A percentile compares a stretch with the other conserved stretches of the same genome.
These are phyloP conservation scores for Mastomys natalensis DNA, from an alignment of 2,113 vertebrate genomes.

Conservation along the genomic window DNA sequence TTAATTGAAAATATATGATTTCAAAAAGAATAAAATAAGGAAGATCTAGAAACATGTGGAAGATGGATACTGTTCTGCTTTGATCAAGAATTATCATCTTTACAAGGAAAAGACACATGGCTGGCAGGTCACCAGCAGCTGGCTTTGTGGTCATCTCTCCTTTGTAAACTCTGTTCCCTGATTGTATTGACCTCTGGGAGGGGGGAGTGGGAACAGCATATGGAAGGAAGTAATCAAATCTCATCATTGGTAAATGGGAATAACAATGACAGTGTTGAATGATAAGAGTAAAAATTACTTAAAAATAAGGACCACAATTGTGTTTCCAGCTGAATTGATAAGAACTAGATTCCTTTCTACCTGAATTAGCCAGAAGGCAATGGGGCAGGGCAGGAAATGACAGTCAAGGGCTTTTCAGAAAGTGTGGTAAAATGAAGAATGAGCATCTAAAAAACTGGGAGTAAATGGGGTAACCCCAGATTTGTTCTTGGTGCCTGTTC, in stretches of 20 bases:
- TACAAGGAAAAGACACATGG: background rate
- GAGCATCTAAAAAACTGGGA: background rate
- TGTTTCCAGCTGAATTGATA: background rate
- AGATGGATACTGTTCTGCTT: background rate
- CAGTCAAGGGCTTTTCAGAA: background rate
- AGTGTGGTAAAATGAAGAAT: background rate
- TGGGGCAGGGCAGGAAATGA: background rate
- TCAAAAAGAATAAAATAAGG: conserved; percentile 1
- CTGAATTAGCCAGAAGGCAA: background rate
- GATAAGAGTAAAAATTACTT: background rate
- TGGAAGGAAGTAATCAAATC: background rate
- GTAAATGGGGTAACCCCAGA: background rate
- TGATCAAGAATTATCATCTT: background rate
- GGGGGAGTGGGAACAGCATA: background rate
- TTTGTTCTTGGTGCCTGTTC: background rate
- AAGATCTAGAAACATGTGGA: background rate
- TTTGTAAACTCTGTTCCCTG: conserved; percentile 14
- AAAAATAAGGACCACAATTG: background rate
- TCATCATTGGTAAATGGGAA: background rate
- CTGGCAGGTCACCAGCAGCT: background rate
- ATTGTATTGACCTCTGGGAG: background rate
- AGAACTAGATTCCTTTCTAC: background rate
- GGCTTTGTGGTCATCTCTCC: background rate
- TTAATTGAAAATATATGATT: conserved; percentile 23
- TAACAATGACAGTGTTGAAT: background rate